Percentiles rank a stretch among this genome's conserved stretches.
Conservation (phyloP, 2,797 vertebrate species). For the Esox lucius region DNA sequence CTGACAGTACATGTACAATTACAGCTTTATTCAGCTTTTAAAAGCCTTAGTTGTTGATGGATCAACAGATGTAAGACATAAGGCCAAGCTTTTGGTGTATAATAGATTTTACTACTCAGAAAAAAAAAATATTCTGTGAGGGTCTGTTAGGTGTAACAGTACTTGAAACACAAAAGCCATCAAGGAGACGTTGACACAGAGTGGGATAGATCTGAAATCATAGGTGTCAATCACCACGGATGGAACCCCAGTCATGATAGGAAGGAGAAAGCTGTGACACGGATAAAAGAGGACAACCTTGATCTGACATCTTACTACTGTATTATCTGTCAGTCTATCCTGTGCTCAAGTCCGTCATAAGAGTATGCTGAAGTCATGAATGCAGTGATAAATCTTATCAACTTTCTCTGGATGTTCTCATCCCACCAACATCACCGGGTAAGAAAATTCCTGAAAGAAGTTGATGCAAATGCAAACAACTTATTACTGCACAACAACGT, state of each 20-base stretch:
- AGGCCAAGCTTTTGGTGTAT: constrained; percentile 12
- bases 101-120: constrained; percentile 8
- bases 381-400: too few relatives aligned
- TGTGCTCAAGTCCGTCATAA: constrained; percentile 15
- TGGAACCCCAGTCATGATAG: neutral
- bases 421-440: too few relatives aligned
- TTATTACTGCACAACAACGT: neutral
- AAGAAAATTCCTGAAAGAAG: too few relatives aligned
- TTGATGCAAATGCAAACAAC: too few relatives aligned
- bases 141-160: constrained; percentile 10
- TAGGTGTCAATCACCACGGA: neutral
- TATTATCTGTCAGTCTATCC: too few relatives aligned
- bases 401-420: too few relatives aligned
- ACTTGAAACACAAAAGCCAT: too few relatives aligned
- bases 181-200: too few relatives aligned
- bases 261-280: neutral
- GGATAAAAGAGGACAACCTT: constrained; percentile 20
- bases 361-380: constrained; percentile 4
- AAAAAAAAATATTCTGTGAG: constrained; percentile 27
- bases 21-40: constrained; percentile 25
- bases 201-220: too few relatives aligned
- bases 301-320: constrained; percentile 1
- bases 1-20: constrained; percentile 19
- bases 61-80: neutral
- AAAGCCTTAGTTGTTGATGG: constrained; percentile 21